A percentile compares a stretch with the other conserved stretches of the same genome.
phyloP scores from a whole-genome alignment of 2,113 vertebrate genomes.

The Sinocyclocheilus rhinocerous region DNA sequence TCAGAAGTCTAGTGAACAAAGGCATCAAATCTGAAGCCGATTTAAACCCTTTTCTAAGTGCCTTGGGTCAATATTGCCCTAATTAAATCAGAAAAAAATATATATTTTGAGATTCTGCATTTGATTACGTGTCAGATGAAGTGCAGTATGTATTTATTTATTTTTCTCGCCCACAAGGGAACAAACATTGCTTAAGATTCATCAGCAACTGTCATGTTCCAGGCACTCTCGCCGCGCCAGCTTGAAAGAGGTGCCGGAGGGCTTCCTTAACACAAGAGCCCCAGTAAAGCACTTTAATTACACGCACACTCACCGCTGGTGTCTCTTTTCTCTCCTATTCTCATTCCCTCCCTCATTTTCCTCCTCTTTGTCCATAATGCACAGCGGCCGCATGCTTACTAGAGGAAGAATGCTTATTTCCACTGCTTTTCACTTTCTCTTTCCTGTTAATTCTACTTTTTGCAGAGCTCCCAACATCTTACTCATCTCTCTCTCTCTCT shows the following conservation, averaged over 20 bases:
- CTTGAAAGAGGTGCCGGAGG: slow-evolving; percentile 65
- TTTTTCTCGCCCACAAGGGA: slow-evolving; percentile 51
- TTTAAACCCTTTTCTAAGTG: slow-evolving; percentile 35
- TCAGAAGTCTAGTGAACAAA: slow-evolving; percentile 54
- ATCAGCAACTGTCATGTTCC: slow-evolving; percentile 70
- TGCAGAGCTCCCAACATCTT: slow-evolving; percentile 36
- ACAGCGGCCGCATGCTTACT: neutral
- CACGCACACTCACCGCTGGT: slow-evolving; percentile 48
- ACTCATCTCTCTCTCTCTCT: slow-evolving; percentile 24
- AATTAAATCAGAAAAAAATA: slow-evolving; percentile 67
- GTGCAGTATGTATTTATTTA: slow-evolving; percentile 43
- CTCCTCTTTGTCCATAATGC: slow-evolving; percentile 48
- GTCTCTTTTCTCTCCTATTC: slow-evolving; percentile 34
- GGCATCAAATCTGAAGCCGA: slow-evolving; percentile 55
- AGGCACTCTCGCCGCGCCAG: slow-evolving; percentile 56
- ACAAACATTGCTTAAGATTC: slow-evolving; percentile 73
- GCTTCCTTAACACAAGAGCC: slow-evolving; percentile 68
- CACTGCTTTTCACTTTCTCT: neutral
- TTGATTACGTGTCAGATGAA: slow-evolving; percentile 40
- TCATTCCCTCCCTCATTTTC: slow-evolving; percentile 52
- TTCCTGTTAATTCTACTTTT: slow-evolving; percentile 37
- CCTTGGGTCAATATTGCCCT: slow-evolving; percentile 65
- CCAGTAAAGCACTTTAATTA: slow-evolving; percentile 73
- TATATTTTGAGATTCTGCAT: slow-evolving; percentile 60
- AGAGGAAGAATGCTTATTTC: neutral